Percentiles rank a stretch among this genome's conserved stretches.
Conservation (phyloP, 2,797 vertebrate species). For the Thamnophis elegans region DNA sequence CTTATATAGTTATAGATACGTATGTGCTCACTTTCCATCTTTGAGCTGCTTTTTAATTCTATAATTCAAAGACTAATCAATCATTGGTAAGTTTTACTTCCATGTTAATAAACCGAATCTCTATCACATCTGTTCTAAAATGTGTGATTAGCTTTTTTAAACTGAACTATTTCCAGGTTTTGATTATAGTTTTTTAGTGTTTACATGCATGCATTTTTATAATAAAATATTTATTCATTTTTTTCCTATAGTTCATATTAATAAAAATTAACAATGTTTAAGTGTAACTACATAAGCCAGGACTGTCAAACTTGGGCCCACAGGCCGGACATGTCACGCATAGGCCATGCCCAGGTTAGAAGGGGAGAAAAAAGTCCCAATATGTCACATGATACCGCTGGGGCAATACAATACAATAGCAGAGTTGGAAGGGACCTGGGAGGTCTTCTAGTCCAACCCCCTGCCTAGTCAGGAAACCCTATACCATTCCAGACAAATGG, state of each 20-base stretch:
- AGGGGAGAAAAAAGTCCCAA: too few species aligned
- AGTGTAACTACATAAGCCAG: background rate
- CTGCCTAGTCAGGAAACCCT: too few species aligned
- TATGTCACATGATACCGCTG: too few species aligned
- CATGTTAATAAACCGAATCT: background rate
- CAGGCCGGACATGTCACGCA: too few species aligned
- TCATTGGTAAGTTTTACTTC: background rate
- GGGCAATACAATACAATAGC: too few species aligned
- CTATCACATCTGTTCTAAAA: background rate
- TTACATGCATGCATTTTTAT: background rate
- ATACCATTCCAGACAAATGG: too few species aligned
- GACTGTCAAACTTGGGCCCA: too few species aligned
- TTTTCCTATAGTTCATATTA: background rate
- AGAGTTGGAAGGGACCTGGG: too few species aligned
- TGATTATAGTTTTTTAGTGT: background rate
- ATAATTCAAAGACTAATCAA: background rate
- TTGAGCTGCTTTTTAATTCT: background rate
- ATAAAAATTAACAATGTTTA: background rate
- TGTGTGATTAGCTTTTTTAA: background rate
- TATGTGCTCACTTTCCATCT: background rate
- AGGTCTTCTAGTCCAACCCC: too few species aligned
- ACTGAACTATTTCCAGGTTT: background rate
- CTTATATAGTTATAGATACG: background rate
- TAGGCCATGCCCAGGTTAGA: too few species aligned
- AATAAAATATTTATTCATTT: background rate